phyloP scores from a whole-genome alignment of 2,888 invertebrate species.

The Polietes domitor region DNA sequence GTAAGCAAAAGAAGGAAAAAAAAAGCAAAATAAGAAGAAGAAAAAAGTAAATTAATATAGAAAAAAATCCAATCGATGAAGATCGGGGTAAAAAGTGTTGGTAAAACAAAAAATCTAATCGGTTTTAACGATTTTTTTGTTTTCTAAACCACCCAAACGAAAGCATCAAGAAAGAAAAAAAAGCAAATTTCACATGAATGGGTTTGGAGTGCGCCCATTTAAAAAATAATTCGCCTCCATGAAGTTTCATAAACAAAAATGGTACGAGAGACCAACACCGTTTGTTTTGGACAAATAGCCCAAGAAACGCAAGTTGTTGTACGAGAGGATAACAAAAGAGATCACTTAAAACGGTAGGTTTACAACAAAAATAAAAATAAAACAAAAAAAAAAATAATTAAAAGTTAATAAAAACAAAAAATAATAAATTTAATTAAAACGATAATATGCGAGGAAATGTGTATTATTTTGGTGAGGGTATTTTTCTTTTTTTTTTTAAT shows the following conservation, averaged over 20 bases:
- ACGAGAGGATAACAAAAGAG: conserved; percentile 89
- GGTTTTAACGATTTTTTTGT: conserved; percentile 58
- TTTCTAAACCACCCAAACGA: conserved; percentile 14
- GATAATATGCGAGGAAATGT: no score
- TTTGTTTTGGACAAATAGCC: conserved; percentile 99
- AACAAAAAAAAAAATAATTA: neutral
- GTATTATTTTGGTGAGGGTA: no score
- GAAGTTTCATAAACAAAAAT: conserved; percentile 97
- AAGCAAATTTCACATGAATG: conserved; percentile 70
- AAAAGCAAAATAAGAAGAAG: conserved; percentile 17
- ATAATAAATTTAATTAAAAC: no score
- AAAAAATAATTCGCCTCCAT: conserved; percentile 82
- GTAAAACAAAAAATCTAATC: conserved; percentile 53
- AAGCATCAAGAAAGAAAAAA: conserved; percentile 15
- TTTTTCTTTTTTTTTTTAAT: no score
- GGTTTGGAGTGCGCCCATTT: conserved; percentile 78
- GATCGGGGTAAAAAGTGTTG: conserved; percentile 23
- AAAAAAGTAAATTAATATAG: conserved; percentile 2
- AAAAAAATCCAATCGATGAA: conserved; percentile 44
- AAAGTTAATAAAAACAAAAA: no score
- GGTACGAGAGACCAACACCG: conserved; percentile 99
- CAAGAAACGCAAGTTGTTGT: conserved; percentile 88
- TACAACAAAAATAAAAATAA: neutral
- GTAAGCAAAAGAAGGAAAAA: conserved; percentile 23
- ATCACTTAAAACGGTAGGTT: conserved; percentile 75